Conservation (phyloP, 1,140 invertebrate genomes). For the Megalonaias nervosa region DNA sequence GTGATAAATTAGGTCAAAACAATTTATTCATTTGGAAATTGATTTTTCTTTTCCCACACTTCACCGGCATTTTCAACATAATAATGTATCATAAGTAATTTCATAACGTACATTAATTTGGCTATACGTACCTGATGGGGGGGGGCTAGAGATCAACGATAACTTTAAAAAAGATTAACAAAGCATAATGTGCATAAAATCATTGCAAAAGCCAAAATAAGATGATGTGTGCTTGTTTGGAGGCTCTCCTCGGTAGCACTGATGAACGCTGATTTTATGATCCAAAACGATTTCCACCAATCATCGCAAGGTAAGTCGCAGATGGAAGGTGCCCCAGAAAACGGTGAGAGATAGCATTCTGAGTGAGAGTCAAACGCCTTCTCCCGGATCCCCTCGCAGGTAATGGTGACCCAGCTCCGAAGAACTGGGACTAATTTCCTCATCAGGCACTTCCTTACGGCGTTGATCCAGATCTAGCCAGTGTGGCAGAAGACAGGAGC, state of each 20-base stretch:
- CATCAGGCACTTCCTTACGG: slow-evolving; percentile 21
- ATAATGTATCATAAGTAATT: too few relatives aligned
- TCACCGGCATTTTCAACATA: too few relatives aligned
- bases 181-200: too few relatives aligned
- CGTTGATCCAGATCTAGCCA: slow-evolving; percentile 2
- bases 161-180: too few relatives aligned
- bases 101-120: too few relatives aligned
- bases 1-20: too few relatives aligned
- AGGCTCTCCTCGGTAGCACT: neutral
- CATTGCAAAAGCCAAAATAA: too few relatives aligned
- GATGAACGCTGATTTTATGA: slow-evolving; percentile 4
- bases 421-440: slow-evolving; percentile 15
- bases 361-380: slow-evolving; percentile 9
- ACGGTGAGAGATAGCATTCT: slow-evolving; percentile 4
- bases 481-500: slow-evolving; percentile 5
- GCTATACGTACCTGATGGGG: too few relatives aligned
- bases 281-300: slow-evolving; percentile 1
- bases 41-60: too few relatives aligned
- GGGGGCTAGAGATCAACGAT: too few relatives aligned
- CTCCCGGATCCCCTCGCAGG: slow-evolving; percentile 7
- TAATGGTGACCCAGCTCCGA: neutral
- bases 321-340: slow-evolving; percentile 1
- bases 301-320: slow-evolving; percentile 14
- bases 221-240: too few relatives aligned
- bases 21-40: too few relatives aligned